Evolutionary conservation across 2,113 vertebrate species (phyloP), one percentile per base, ranked within the genome.

Genomic region (Otis tarda): DNA sequence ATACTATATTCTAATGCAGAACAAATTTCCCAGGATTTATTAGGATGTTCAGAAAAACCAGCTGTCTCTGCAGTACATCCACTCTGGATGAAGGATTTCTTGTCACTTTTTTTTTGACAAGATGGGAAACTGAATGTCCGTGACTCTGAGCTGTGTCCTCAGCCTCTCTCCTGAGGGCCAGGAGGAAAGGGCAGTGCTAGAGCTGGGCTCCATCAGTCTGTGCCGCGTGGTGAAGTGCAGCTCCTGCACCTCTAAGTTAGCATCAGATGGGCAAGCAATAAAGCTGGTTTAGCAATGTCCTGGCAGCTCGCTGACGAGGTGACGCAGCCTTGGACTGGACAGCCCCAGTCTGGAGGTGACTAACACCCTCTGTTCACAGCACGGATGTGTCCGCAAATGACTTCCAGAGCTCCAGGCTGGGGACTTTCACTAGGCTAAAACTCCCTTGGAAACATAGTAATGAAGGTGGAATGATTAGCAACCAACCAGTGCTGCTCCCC

Each of bases 1-100:
- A 43, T 75, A 15, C 59, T 81, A 7, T 78, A 67, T 89, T 91
- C 28, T 90, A 91, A 92, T 53, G 69, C 49, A 82, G 87, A 85
- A 84, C 35, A 89, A 41, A 84, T 82, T 82, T 89, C 69, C 45
- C 5, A 53, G 76, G 91, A 97, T 96, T 97, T 97, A 95, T 96
- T 95, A 53, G n/a, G 33, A 84, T 87, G 84, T 93, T 61, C 77
- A 79, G 70, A 87, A 80, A 90, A 96, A 95, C 69, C 87, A 76
- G 89, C 96, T 95, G 61, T 65, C 94, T 91, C 84, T 89, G 96
- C 94, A 96, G 74, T 93, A 93, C 0, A 0, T 89, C 87, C 70
- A 69, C 27, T 50, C 28, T 68, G 81, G 61, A 85, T 94, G 77
- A 96, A 84, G 85, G 10, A 87, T 94, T 89, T 70, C 88, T 75